These are phyloP conservation scores for Ramphastos sulfuratus DNA, from an alignment of 2,113 vertebrate species.

Conservation along the genomic window DNA sequence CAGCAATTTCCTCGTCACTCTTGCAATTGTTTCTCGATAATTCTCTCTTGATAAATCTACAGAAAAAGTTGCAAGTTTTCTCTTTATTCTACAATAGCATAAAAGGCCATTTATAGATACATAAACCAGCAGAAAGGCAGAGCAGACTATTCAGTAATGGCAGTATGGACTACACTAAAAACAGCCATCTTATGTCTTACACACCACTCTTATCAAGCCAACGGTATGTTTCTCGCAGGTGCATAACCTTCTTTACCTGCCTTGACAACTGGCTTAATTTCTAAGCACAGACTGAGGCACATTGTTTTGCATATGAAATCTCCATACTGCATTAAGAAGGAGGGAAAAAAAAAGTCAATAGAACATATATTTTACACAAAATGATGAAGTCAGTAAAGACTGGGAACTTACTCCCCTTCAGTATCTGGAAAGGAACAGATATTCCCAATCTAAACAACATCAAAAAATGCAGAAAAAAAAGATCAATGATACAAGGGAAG, in stretches of 20 bases:
- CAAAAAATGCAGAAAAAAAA: background rate
- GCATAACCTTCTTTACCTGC: background rate
- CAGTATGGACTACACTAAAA: background rate
- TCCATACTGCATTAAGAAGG: background rate
- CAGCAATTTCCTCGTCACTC: slow-evolving; percentile 87
- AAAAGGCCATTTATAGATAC: background rate
- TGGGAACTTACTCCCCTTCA: background rate
- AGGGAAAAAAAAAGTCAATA: background rate
- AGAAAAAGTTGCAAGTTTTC: background rate
- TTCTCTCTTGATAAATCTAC: slow-evolving; percentile 89
- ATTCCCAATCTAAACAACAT: background rate
- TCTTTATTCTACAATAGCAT: background rate
- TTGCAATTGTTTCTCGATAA: slow-evolving; percentile 89
- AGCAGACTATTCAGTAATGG: background rate
- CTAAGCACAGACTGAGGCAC: background rate
- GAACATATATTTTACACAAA: background rate
- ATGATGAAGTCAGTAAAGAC: background rate
- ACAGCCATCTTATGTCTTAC: background rate
- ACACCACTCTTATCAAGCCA: background rate
- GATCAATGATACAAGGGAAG: background rate
- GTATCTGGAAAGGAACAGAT: background rate
- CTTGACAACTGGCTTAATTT: background rate
- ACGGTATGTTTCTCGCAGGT: background rate
- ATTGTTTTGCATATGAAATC: background rate
- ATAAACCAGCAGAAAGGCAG: background rate